Evolutionary conservation across 1,140 invertebrate species (phyloP), one percentile per base, ranked within the genome.

Genomic region (Holotrichia oblita): DNA sequence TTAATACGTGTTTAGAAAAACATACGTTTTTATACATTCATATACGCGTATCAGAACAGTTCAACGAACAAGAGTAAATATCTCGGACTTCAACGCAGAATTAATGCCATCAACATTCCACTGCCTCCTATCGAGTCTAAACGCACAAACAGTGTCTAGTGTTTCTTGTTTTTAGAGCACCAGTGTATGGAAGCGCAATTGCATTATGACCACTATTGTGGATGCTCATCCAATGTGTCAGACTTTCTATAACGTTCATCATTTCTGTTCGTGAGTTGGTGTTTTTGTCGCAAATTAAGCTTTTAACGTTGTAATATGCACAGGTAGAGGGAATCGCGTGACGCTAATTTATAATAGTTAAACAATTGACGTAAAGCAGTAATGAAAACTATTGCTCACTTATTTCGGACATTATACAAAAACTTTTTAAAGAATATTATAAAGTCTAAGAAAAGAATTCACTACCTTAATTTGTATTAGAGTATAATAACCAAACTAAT

Each of bases 161-260:
- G 44, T 48, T 48, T 48, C 44, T 3, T 4, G 7, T 48, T 48
- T 48, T 48, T 48, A 48, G 44, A 48, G n/a, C 9, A 14, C 9
- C 10, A 48, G 44, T 48, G 44, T n/a, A 48, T 48, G 44, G 44
- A 48, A 48, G 44, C 44, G n/a, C 44, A 48, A 48, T 48, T 48
- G 44, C 44, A 48, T 48, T n/a, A 48, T 48, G 44, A 48, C 10
- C 4, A 12, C 44, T 48, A 12, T 48, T 48, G 12, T 48, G 7
- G 12, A 48, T 48, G 44, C n/a, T 48, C 3, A 48, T 48, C 44
- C 44, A n/a, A 48, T 4, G 44, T 12, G 44, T n/a, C 44, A 48
- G n/a, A n/a, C 44, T 48, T 48, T 48, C 44, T 48, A 48, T 48
- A 48, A 48, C 44, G 44, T 48, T 48, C 44, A 48, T 48, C 44